Evolutionary conservation across 2,113 vertebrate species (phyloP).

Genomic region (Ailuropoda melanoleuca): DNA sequence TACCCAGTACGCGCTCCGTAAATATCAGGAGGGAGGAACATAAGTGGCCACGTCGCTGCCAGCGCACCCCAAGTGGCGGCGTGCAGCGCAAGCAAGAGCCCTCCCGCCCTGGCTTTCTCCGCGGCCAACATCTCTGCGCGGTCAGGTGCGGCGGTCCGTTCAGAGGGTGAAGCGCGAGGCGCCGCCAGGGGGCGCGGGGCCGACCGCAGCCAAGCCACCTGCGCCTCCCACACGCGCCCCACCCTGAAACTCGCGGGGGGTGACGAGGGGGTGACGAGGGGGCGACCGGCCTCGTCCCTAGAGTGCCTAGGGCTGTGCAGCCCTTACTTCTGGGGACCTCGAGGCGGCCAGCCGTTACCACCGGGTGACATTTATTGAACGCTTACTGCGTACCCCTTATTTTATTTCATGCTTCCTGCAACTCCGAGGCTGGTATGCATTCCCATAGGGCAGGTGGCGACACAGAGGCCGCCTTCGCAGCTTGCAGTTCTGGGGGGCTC

Average conservation of each 20-base stretch:
- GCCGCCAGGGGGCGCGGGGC: conserved; percentile 32
- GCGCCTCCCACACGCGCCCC: neutral
- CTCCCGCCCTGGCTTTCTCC: rapidly evolving
- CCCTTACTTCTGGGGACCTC: neutral
- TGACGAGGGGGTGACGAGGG: neutral
- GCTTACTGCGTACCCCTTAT: neutral
- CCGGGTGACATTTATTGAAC: too few relatives aligned
- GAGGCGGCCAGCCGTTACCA: neutral
- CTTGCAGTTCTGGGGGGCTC: neutral
- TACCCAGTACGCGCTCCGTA: too few relatives aligned
- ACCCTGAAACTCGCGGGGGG: neutral
- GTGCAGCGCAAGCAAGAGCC: neutral
- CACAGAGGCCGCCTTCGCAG: neutral
- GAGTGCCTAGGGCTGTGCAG: neutral
- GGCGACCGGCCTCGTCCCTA: neutral
- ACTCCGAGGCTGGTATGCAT: neutral
- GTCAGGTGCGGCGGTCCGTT: neutral
- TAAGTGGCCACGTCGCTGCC: neutral
- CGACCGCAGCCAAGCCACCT: neutral
- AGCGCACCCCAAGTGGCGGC: neutral
- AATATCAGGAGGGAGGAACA: neutral
- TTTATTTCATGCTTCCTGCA: neutral
- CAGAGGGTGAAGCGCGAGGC: neutral
- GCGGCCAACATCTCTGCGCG: rapidly evolving
- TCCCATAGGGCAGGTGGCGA: neutral